Conservation (phyloP, 2,888 invertebrate genomes). For the Ichneumon xanthorius region DNA sequence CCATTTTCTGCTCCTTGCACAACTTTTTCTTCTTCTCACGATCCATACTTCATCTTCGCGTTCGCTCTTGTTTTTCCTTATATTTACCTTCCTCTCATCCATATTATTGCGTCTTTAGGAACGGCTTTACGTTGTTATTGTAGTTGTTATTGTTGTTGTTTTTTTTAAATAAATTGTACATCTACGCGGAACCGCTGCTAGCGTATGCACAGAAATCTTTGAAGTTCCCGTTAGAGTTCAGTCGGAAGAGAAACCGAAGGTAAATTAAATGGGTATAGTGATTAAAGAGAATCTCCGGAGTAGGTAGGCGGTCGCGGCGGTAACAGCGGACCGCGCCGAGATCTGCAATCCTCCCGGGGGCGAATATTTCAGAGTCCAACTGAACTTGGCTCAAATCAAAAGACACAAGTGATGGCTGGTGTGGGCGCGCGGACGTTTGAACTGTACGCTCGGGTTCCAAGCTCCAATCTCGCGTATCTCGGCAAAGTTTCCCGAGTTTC, state of each 20-base stretch:
- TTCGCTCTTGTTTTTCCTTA: constrained; percentile 11
- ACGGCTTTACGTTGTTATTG: constrained; percentile 11
- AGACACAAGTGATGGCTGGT: constrained; percentile 62
- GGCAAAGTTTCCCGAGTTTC: constrained; percentile 33
- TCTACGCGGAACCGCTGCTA: background rate
- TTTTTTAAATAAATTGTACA: background rate
- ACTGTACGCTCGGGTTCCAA: constrained; percentile 11
- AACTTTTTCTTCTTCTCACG: constrained; percentile 28
- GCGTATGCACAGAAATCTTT: background rate
- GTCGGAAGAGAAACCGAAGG: constrained; percentile 4
- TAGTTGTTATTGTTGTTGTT: background rate
- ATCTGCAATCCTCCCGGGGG: constrained; percentile 29
- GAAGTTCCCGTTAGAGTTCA: constrained; percentile 24
- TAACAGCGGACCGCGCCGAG: background rate
- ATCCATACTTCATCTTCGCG: constrained; percentile 13
- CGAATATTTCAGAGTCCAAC: constrained; percentile 28
- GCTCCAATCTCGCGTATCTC: constrained; percentile 17
- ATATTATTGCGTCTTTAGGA: constrained; percentile 17
- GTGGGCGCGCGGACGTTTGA: constrained; percentile 15
- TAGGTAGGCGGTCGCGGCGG: background rate
- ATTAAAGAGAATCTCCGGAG: constrained; percentile 45
- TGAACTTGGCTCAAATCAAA: constrained; percentile 52
- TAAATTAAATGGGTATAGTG: constrained; percentile 49
- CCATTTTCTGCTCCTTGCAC: constrained; percentile 35
- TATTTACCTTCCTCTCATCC: constrained; percentile 47